phyloP scores from a whole-genome alignment of 2,888 invertebrate species.

The Leucophora obtusa region DNA sequence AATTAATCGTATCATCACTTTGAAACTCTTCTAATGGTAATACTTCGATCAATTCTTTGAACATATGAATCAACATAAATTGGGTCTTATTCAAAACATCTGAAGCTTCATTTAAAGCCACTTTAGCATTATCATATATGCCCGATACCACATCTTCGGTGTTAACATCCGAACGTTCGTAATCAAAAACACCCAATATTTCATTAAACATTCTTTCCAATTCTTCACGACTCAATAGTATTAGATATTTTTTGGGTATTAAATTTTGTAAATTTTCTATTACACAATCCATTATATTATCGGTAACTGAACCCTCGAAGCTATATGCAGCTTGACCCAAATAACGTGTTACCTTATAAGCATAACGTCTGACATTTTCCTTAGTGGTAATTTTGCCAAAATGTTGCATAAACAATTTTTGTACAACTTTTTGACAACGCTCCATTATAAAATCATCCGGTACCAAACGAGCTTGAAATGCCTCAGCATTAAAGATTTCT shows the following conservation, averaged over 20 bases:
- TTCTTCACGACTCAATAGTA: conserved; percentile 71
- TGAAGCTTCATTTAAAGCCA: conserved; percentile 66
- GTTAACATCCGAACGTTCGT: conserved; percentile 73
- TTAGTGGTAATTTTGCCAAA: conserved; percentile 70
- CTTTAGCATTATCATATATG: conserved; percentile 72
- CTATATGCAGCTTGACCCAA: conserved; percentile 75
- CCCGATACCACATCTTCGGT: conserved; percentile 73
- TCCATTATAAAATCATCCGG: conserved; percentile 74
- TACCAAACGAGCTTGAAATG: conserved; percentile 70
- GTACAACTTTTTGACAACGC: conserved; percentile 74
- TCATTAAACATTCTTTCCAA: conserved; percentile 73
- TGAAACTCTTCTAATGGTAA: conserved; percentile 74
- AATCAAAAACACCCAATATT: conserved; percentile 72
- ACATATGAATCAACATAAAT: conserved; percentile 70
- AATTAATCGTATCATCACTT: conserved; percentile 68
- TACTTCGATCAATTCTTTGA: conserved; percentile 73
- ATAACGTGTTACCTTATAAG: conserved; percentile 73
- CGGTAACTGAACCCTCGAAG: conserved; percentile 73
- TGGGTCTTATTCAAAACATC: conserved; percentile 72
- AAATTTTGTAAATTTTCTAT: conserved; percentile 73
- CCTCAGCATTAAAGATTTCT: conserved; percentile 71
- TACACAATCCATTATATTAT: conserved; percentile 74
- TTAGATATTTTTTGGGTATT: conserved; percentile 75
- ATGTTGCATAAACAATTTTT: conserved; percentile 71
- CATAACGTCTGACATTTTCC: conserved; percentile 72